phyloP scores from a whole-genome alignment of 2,797 vertebrate species.

The Fistularia commersonii region DNA sequence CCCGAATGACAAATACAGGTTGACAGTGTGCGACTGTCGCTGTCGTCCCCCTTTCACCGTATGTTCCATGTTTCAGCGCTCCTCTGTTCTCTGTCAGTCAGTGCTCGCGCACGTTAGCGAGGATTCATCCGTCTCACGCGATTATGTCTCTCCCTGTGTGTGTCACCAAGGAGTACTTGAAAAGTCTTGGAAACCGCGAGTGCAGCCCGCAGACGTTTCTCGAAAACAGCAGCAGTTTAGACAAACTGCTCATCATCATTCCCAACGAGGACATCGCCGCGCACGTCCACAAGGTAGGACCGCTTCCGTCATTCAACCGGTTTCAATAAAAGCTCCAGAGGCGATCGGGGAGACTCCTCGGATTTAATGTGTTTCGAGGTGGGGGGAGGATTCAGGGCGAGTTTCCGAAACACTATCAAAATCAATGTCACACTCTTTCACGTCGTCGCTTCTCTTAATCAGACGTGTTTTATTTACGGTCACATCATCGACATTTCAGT shows the following conservation, averaged over 20 bases:
- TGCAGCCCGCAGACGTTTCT: conserved; percentile 92
- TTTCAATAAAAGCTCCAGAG: too few species aligned
- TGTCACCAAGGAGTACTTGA: conserved; percentile 80
- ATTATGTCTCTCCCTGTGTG: conserved; percentile 27
- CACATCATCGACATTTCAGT: too few species aligned
- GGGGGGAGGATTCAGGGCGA: too few species aligned
- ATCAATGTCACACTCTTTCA: too few species aligned
- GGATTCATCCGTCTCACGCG: conserved; percentile 37
- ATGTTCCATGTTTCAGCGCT: conserved; percentile 11
- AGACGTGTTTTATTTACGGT: too few species aligned
- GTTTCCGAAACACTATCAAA: too few species aligned
- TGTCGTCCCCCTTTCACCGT: too few species aligned
- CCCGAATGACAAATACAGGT: too few species aligned
- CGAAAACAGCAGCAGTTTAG: conserved; percentile 80
- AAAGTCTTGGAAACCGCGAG: conserved; percentile 89
- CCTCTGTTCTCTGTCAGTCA: conserved; percentile 16
- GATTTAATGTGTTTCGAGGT: too few species aligned
- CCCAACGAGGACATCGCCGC: conserved; percentile 94
- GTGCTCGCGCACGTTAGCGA: neutral
- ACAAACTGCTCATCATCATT: conserved; percentile 97
- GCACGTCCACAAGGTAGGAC: conserved; percentile 90
- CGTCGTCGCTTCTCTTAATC: too few species aligned
- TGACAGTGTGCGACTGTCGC: too few species aligned
- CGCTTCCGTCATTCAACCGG: neutral
- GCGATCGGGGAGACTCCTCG: too few species aligned